Base-by-base conservation (phyloP, 2,888 invertebrate species). In the Congeria kusceri region DNA sequence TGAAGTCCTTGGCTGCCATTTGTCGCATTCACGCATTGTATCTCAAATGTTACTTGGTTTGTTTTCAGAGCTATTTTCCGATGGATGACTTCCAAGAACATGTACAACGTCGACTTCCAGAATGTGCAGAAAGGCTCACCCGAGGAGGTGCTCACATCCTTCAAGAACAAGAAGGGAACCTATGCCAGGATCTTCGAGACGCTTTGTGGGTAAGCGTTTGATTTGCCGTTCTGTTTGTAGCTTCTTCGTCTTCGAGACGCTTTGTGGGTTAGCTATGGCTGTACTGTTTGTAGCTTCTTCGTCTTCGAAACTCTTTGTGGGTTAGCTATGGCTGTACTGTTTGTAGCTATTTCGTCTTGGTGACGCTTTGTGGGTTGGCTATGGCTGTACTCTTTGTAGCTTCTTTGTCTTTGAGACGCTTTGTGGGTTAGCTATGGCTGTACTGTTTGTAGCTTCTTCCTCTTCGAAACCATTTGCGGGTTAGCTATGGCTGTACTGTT, bases 11-110 rank as follows among this genome's bases (percentile, higher is more conserved):
- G n/a, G n/a, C n/a, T n/a, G n/a, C n/a, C n/a, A n/a, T n/a, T n/a
- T n/a, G n/a, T n/a, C 5, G 32, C 32, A 32, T 32, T n/a, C n/a
- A n/a, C n/a, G 32, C 32, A 32, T 32, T 32, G 32, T 32, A 32
- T 32, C 32, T 32, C 32, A 32, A 9, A 32, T 7, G 32, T 9
- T 32, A 9, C 32, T 7, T 9, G 9, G 4, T 32, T 32, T 32
- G 32, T 44, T 84, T 88, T 7, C 86, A 93, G 93, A 72, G 92
- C 88, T 27, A 93, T 93, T 59, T 93, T 93, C 80, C 90, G 93
- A 72, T 93, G 93, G 93, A 93, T 93, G 93, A 93, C 93, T 0
- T 92, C 92, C 29, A 92, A 92, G 92, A 93, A 93, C 86, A 92
- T 93, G 93, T 92, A 92, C 89, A 92, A 90, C 49, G 90, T 93